These are phyloP conservation scores for Rhinolophus sinicus DNA, from an alignment of 2,113 vertebrate species.

Conservation along the genomic window DNA sequence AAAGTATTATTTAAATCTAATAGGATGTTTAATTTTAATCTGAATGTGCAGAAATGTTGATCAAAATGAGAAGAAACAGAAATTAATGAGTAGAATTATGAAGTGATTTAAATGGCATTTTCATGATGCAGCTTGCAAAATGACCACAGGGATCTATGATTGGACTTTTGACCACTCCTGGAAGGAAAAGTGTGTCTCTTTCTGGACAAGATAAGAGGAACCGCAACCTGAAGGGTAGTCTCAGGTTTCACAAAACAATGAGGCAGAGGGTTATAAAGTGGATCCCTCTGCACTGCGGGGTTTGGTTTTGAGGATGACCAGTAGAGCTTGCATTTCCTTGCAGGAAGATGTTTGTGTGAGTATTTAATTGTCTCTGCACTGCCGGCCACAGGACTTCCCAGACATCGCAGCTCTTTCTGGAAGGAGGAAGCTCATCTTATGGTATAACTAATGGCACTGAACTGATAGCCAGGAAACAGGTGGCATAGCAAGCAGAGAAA, in stretches of 20 bases:
- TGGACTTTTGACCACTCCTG: not conserved
- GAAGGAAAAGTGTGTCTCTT: not conserved
- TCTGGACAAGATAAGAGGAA: not conserved
- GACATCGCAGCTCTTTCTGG: slow-evolving; percentile 64
- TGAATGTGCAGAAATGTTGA: not conserved
- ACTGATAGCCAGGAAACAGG: not conserved
- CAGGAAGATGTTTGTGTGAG: not conserved
- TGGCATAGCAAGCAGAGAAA: not conserved
- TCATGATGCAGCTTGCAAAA: not conserved
- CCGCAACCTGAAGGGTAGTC: no score
- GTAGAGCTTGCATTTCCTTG: not conserved
- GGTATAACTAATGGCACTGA: not conserved
- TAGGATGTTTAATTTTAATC: not conserved
- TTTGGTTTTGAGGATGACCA: not conserved
- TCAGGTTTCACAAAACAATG: not conserved
- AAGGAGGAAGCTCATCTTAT: slow-evolving; percentile 49
- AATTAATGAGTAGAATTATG: not conserved
- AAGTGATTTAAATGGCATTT: not conserved
- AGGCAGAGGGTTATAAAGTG: not conserved
- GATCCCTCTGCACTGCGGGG: accelerated
- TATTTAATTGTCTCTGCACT: slow-evolving; percentile 70
- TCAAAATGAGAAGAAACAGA: not conserved
- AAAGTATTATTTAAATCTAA: not conserved
- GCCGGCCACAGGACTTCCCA: slow-evolving; percentile 67
- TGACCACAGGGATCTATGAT: not conserved